Conservation (phyloP, 1,140 invertebrate species). For the Ips typographus region DNA sequence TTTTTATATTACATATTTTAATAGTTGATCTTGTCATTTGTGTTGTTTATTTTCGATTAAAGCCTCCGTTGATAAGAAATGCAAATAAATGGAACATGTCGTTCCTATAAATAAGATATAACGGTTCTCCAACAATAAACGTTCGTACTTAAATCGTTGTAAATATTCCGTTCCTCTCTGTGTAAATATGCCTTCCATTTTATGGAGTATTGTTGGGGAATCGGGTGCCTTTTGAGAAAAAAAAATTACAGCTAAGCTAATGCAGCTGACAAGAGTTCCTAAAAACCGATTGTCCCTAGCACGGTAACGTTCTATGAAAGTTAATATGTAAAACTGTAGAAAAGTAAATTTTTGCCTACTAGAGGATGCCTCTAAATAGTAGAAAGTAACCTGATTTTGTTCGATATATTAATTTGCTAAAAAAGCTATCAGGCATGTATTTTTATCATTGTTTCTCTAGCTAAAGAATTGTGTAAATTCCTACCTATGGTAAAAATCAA, state of each 20-base stretch:
- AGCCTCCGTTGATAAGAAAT: slow-evolving; percentile 41
- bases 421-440: too few relatives aligned
- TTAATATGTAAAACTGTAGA: background rate
- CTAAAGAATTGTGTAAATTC: too few relatives aligned
- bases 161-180: slow-evolving; percentile 12
- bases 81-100: slow-evolving; percentile 48
- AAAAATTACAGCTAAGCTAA: slow-evolving; percentile 27
- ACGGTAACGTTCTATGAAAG: slow-evolving; percentile 15
- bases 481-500: too few relatives aligned
- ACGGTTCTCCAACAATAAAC: slow-evolving; percentile 51
- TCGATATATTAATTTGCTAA: too few relatives aligned
- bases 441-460: too few relatives aligned
- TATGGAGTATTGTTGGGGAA: slow-evolving; percentile 49
- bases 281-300: slow-evolving; percentile 38
- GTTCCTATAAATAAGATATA: slow-evolving; percentile 48
- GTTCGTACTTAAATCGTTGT: slow-evolving; percentile 25
- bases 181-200: slow-evolving; percentile 6
- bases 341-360: too few relatives aligned
- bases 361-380: too few relatives aligned
- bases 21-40: background rate
- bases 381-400: too few relatives aligned
- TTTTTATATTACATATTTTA: slow-evolving; percentile 13
- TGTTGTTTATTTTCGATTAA: background rate
- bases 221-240: slow-evolving; percentile 52
- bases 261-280: slow-evolving; percentile 51